These are phyloP conservation scores for Geococcyx californianus DNA, from an alignment of 2,113 vertebrate genomes.

Conservation along the genomic window DNA sequence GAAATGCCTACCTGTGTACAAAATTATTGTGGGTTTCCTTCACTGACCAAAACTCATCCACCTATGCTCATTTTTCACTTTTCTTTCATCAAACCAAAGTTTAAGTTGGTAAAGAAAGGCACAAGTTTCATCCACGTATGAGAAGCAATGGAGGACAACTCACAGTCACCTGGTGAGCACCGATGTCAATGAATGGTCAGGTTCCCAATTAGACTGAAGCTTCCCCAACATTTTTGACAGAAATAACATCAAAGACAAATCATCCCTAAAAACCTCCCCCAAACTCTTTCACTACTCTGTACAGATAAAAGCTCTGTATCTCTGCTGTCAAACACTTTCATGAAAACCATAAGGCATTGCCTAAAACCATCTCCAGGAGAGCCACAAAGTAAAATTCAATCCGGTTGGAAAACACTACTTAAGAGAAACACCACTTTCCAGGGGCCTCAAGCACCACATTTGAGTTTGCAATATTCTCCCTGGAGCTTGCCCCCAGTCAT, in stretches of 20 bases:
- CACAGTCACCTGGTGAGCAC: neutral
- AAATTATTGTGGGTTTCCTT: neutral
- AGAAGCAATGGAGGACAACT: neutral
- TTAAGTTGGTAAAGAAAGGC: neutral
- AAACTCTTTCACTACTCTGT: neutral
- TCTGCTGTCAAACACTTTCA: neutral
- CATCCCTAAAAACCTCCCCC: neutral
- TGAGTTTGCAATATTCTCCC: neutral
- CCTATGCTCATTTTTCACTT: neutral
- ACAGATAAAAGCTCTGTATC: neutral
- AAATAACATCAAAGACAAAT: constrained; percentile 1
- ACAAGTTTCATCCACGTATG: neutral
- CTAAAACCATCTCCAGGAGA: constrained; percentile 14
- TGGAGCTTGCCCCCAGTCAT: neutral
- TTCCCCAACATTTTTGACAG: neutral
- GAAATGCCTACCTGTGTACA: neutral
- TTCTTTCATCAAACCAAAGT: neutral
- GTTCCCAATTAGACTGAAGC: neutral
- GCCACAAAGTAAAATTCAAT: neutral
- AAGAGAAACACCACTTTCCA: neutral
- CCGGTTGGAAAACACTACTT: constrained; percentile 12
- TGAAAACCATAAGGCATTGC: neutral
- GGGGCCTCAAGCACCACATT: neutral
- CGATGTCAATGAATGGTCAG: neutral
- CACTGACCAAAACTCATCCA: neutral